Conservation (phyloP, 2,113 vertebrate genomes). For the Danionella cerebrum region DNA sequence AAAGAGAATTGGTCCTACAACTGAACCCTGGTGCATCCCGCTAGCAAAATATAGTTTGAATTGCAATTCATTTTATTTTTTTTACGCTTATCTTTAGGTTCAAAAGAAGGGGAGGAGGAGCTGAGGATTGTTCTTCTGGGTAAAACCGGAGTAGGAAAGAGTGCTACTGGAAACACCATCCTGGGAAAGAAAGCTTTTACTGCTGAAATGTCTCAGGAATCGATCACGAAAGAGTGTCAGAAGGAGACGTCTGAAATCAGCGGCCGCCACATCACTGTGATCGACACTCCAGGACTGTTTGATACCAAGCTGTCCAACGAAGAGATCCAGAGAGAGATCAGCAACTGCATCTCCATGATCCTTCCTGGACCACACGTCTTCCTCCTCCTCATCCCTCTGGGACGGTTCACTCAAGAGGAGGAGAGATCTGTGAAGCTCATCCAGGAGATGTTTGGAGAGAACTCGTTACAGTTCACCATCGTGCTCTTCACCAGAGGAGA, state of each 20-base stretch:
- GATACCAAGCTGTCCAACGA: neutral
- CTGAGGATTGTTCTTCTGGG: neutral
- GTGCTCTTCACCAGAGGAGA: neutral
- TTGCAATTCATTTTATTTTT: neutral
- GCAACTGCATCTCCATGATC: neutral
- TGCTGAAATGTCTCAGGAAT: rapidly evolving
- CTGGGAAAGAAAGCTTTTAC: neutral
- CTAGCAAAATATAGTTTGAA: neutral
- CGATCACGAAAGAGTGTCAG: neutral
- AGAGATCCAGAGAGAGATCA: neutral
- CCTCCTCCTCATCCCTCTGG: neutral
- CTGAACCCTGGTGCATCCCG: no score
- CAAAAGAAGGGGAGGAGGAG: neutral
- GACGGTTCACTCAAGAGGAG: neutral
- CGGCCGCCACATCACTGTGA: neutral
- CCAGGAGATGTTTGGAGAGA: neutral
- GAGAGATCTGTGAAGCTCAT: neutral
- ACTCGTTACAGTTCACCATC: neutral
- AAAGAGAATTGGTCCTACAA: no score
- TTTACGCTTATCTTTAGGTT: neutral
- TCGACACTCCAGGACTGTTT: constrained; percentile 9
- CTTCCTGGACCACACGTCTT: neutral
- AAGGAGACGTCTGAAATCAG: neutral
- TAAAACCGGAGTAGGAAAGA: neutral
- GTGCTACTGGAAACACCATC: neutral